Conservation (phyloP, 2,888 invertebrate genomes). For the Andricus quercusramuli region DNA sequence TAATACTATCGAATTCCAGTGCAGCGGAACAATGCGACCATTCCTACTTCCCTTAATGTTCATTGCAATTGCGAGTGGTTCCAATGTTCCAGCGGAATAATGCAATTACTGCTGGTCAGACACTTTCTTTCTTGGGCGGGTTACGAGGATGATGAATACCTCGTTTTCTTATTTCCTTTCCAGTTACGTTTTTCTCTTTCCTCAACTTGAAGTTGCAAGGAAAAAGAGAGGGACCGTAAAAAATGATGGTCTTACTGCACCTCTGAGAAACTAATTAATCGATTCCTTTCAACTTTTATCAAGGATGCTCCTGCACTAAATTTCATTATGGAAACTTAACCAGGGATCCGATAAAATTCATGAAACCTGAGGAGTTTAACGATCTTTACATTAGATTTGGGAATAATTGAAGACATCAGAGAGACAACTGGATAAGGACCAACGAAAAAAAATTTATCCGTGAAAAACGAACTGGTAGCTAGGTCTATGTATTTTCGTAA, state of each 20-base stretch:
- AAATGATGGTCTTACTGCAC: slow-evolving; percentile 6
- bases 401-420: neutral
- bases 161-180: slow-evolving; percentile 13
- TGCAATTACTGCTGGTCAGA: slow-evolving; percentile 17
- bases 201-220: neutral
- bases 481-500: too few relatives aligned
- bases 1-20: neutral
- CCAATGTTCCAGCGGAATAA: neutral
- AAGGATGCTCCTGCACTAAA: neutral
- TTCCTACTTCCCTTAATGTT: neutral
- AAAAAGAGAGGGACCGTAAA: slow-evolving; percentile 3
- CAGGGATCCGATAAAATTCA: neutral
- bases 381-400: neutral
- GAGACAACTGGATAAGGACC: too few relatives aligned
- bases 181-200: neutral
- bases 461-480: too few relatives aligned
- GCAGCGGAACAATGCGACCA: neutral
- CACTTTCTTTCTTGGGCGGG: neutral
- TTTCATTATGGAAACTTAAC: neutral
- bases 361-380: neutral
- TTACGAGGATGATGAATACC: slow-evolving; percentile 8
- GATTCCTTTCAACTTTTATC: slow-evolving; percentile 17
- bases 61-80: slow-evolving; percentile 13
- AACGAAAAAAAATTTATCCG: too few relatives aligned
- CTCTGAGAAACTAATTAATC: slow-evolving; percentile 23